phyloP scores from a whole-genome alignment of 2,797 vertebrate species.

The Enteromius unitaeniatus region DNA sequence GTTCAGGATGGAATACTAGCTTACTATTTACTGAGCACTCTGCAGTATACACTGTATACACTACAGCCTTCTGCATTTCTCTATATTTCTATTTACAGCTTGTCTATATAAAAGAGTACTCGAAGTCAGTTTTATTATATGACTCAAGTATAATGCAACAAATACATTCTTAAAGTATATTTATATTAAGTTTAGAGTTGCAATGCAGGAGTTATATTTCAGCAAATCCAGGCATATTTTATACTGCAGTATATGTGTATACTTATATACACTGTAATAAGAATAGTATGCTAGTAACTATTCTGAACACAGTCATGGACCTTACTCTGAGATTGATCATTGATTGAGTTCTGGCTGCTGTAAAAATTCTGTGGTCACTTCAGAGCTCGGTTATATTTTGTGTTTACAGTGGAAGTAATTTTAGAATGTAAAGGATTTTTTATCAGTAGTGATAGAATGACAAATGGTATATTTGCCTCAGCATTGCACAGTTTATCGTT shows the following conservation, averaged over 20 bases:
- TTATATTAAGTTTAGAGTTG: not conserved
- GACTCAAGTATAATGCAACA: not conserved
- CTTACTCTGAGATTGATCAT: not conserved
- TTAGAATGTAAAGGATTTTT: not conserved
- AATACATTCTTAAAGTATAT: not conserved
- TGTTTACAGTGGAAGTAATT: constrained; percentile 1
- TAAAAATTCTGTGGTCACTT: not conserved
- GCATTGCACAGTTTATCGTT: not conserved
- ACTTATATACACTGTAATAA: not conserved
- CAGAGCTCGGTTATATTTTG: not conserved
- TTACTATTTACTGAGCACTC: not conserved
- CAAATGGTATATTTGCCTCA: not conserved
- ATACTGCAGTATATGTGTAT: not conserved
- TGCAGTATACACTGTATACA: not conserved
- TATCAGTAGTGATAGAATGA: not conserved
- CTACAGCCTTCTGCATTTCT: not conserved
- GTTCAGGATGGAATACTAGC: not conserved
- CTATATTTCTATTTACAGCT: not conserved
- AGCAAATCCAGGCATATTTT: not conserved
- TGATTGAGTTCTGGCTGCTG: not conserved
- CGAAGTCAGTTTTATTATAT: not conserved
- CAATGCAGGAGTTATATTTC: not conserved
- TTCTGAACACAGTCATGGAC: not conserved
- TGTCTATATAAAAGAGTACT: not conserved
- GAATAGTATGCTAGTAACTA: not conserved